Percentiles rank a stretch among this genome's conserved stretches.
These are phyloP conservation scores for Baryphthengus martii DNA, from an alignment of 2,113 vertebrate species.

Conservation along the genomic window DNA sequence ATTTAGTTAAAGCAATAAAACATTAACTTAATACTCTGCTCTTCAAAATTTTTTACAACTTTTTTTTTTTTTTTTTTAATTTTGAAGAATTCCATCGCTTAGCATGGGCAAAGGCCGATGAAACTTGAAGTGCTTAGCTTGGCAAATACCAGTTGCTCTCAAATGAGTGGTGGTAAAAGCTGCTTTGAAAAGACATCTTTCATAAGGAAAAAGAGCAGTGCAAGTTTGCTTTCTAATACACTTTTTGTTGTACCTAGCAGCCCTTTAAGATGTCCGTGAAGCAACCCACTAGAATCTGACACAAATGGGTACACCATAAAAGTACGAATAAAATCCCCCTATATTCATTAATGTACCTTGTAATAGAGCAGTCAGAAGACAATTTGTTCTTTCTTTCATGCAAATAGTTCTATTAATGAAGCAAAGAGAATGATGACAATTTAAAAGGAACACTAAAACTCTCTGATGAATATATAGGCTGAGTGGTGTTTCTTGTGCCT, in stretches of 20 bases:
- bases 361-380: conserved; percentile 51
- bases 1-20: not conserved
- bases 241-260: not conserved
- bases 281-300: not conserved
- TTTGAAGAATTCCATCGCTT: no score
- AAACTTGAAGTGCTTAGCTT: not conserved
- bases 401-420: conserved; percentile 50
- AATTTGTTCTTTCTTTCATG: conserved; percentile 59
- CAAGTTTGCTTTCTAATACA: not conserved
- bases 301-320: not conserved
- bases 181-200: not conserved
- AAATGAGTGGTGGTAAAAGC: not conserved
- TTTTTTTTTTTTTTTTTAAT: not conserved
- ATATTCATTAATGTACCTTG: conserved; percentile 57
- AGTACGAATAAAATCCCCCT: conserved; percentile 25
- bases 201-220: not conserved
- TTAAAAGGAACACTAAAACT: conserved; percentile 52
- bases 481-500: not conserved
- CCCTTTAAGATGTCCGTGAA: not conserved
- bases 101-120: not conserved
- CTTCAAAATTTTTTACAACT: not conserved
- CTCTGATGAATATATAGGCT: conserved; percentile 26
- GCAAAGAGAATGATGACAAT: conserved; percentile 42
- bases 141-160: not conserved
- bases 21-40: not conserved